Evolutionary conservation across 2,888 invertebrate genomes (phyloP).

Genomic region (Microctonus aethiopoides): DNA sequence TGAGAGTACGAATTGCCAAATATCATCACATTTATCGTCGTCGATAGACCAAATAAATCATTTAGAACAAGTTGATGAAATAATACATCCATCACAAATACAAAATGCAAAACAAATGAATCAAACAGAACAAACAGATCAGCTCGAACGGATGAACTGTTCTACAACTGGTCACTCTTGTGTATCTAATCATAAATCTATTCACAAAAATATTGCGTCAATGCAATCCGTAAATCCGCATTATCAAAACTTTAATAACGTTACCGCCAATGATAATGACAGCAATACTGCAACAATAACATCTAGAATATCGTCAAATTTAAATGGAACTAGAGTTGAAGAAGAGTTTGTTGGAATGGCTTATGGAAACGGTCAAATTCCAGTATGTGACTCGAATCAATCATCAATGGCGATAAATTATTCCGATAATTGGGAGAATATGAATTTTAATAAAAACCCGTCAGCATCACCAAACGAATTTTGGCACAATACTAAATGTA

Average conservation of each 20-base stretch:
- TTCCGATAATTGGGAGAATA: constrained; percentile 64
- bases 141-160: background rate
- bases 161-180: constrained; percentile 3
- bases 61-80: background rate
- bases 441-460: constrained; percentile 59
- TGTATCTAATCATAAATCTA: background rate
- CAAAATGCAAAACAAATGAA: background rate
- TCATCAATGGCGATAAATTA: constrained; percentile 62
- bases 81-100: background rate
- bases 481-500: constrained; percentile 62
- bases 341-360: constrained; percentile 64
- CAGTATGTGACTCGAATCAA: constrained; percentile 62
- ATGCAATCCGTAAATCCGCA: constrained; percentile 26
- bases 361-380: constrained; percentile 61
- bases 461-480: constrained; percentile 52
- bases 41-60: background rate
- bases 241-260: background rate
- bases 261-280: constrained; percentile 29
- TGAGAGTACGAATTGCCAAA: background rate
- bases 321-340: constrained; percentile 57
- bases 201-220: background rate
- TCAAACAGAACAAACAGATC: background rate
- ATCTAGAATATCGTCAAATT: constrained; percentile 58
- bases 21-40: background rate
- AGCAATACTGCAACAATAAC: no score